Percentiles rank a stretch among this genome's conserved stretches.
Conservation (phyloP, 1,140 invertebrate species). For the Gerris buenoi region DNA sequence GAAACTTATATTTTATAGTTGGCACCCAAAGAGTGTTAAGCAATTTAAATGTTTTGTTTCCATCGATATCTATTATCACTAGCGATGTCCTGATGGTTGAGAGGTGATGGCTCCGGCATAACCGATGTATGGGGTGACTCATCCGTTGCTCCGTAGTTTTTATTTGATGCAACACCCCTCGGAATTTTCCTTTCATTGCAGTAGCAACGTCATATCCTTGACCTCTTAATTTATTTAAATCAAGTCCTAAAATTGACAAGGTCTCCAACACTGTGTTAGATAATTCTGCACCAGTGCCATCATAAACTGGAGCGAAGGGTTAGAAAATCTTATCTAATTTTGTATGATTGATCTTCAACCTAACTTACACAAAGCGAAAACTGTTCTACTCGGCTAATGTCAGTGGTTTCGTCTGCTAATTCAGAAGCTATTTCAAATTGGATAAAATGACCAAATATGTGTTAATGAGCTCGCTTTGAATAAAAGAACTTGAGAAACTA, state of each 20-base stretch:
- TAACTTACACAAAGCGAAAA: not conserved
- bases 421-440: not conserved
- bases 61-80: too few species aligned
- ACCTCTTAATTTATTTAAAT: not conserved
- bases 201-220: not conserved
- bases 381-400: not conserved
- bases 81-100: too few species aligned
- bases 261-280: not conserved
- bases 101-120: too few species aligned
- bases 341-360: not conserved
- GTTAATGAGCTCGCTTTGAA: not conserved
- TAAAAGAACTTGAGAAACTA: too few species aligned
- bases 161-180: not conserved
- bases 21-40: too few species aligned
- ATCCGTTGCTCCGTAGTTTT: not conserved
- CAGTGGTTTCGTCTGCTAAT: not conserved
- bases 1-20: too few species aligned
- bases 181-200: not conserved
- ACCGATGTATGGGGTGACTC: too few species aligned
- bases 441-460: not conserved
- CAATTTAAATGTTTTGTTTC: too few species aligned
- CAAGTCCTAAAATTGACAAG: not conserved
- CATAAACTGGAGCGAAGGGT: not conserved
- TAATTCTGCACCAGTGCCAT: not conserved
- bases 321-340: not conserved